Evolutionary conservation across 2,113 vertebrate species (phyloP).

Genomic region (Phodopus roborovskii): DNA sequence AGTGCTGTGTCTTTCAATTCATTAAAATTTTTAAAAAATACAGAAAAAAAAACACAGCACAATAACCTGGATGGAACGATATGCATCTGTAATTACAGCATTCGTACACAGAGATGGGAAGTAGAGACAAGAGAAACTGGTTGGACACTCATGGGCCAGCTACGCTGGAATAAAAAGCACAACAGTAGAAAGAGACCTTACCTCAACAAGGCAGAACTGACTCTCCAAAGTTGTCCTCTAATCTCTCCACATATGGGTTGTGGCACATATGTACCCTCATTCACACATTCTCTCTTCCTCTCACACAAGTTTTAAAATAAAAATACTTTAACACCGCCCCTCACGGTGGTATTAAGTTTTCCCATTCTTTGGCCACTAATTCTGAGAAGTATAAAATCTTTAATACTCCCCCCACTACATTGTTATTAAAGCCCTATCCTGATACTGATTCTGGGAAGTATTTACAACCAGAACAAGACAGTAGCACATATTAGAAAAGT

Average conservation of each 20-base stretch:
- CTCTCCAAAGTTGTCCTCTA: neutral
- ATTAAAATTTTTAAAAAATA: neutral
- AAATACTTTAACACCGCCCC: neutral
- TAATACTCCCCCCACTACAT: neutral
- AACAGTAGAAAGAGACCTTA: neutral
- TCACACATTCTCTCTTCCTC: neutral
- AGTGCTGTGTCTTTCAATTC: neutral
- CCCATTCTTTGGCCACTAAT: neutral
- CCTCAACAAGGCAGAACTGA: neutral
- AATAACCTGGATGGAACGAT: neutral
- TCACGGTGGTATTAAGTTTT: conserved; percentile 1
- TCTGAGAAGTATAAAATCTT: neutral
- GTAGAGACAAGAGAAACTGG: neutral
- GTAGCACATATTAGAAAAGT: conserved; percentile 9
- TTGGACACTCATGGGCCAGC: neutral
- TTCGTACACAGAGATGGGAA: neutral
- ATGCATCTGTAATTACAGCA: neutral
- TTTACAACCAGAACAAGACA: conserved; percentile 19
- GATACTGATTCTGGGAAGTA: neutral
- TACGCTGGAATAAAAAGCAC: neutral
- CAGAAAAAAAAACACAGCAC: neutral
- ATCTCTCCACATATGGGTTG: neutral
- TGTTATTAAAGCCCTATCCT: conserved; percentile 34
- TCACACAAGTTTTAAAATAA: neutral
- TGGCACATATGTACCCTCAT: neutral